A percentile compares a stretch with the other conserved stretches of the same genome.
phyloP scores from a whole-genome alignment of 2,113 vertebrate genomes.

The Spheniscus mendiculus region DNA sequence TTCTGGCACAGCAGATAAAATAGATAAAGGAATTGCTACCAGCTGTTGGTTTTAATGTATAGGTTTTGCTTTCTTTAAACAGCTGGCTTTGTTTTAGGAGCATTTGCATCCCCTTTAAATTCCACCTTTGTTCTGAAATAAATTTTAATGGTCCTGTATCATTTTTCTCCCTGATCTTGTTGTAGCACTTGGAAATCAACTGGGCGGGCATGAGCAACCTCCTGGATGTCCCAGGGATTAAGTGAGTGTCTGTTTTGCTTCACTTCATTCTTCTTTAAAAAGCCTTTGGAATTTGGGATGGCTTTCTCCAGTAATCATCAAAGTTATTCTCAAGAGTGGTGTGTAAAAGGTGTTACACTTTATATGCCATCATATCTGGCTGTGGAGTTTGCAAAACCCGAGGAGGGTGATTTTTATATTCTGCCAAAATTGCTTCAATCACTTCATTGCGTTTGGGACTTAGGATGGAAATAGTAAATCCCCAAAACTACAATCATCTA shows the following conservation, averaged over 20 bases:
- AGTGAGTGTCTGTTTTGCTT: conserved; percentile 71
- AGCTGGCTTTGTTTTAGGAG: not conserved
- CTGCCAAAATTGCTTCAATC: not conserved
- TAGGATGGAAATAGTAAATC: not conserved
- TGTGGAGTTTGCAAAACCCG: not conserved
- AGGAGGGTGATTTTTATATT: not conserved
- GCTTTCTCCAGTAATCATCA: not conserved
- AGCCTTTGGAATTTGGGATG: not conserved
- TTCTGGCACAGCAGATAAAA: not conserved
- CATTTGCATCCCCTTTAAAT: not conserved
- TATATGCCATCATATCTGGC: not conserved
- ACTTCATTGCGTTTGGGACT: not conserved
- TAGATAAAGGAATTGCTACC: not conserved
- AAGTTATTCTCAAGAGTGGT: not conserved
- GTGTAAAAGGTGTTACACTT: not conserved
- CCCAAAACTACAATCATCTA: not conserved
- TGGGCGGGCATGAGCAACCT: conserved; percentile 96
- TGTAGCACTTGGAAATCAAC: conserved; percentile 86
- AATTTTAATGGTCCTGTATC: not conserved
- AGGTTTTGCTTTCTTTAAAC: not conserved
- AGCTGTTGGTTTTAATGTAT: not conserved
- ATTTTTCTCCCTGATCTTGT: not conserved
- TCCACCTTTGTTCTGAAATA: not conserved
- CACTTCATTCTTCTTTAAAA: not conserved
- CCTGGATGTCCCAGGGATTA: conserved; percentile 88